phyloP scores from a whole-genome alignment of 2,113 vertebrate genomes.

The Herpailurus yagouaroundi region DNA sequence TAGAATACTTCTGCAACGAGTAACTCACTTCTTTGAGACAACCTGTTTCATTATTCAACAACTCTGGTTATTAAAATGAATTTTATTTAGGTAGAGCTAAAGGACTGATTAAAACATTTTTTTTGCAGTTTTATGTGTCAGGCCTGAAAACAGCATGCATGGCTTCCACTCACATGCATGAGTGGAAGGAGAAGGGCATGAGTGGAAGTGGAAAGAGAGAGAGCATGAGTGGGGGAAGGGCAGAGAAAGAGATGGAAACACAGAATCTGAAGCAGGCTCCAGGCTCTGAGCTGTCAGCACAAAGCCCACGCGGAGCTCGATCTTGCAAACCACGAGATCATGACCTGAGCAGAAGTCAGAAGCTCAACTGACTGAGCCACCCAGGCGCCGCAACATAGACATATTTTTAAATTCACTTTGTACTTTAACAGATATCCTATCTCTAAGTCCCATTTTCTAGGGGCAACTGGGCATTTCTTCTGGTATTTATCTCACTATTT shows the following conservation, averaged over 20 bases:
- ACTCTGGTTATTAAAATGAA: not conserved
- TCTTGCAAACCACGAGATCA: too few relatives aligned
- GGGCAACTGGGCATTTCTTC: not conserved
- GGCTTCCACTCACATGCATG: not conserved
- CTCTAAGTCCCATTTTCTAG: not conserved
- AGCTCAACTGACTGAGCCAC: too few relatives aligned
- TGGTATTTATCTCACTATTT: not conserved
- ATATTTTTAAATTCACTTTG: not conserved
- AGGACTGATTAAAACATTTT: not conserved
- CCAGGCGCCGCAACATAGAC: not conserved
- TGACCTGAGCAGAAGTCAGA: too few relatives aligned
- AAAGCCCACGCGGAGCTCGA: too few relatives aligned
- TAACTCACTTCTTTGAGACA: not conserved
- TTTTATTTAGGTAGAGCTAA: constrained; percentile 8
- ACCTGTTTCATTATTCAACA: not conserved
- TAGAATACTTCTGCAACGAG: not conserved
- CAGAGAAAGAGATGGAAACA: too few relatives aligned
- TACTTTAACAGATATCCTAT: not conserved
- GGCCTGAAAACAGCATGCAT: not conserved
- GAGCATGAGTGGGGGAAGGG: too few relatives aligned
- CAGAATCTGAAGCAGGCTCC: too few relatives aligned
- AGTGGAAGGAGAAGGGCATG: too few relatives aligned
- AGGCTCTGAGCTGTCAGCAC: too few relatives aligned
- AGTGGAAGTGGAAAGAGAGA: too few relatives aligned
- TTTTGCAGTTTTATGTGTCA: not conserved